phyloP scores from a whole-genome alignment of 2,113 vertebrate genomes.

The Myocastor coypus region DNA sequence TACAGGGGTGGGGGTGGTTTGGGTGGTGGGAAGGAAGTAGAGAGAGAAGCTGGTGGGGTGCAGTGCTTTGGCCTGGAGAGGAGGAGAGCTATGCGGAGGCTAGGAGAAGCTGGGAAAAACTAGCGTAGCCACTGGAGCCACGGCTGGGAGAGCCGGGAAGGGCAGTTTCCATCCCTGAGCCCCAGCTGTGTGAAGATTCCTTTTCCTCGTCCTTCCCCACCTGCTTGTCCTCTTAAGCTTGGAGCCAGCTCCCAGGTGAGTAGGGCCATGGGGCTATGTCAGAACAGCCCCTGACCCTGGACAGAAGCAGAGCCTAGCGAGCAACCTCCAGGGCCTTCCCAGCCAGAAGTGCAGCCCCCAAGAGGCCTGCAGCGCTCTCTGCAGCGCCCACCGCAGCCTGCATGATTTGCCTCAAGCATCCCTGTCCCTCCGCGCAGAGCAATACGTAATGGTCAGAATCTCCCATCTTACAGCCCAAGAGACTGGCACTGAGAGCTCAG shows the following conservation, averaged over 20 bases:
- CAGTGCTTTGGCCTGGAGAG: slow-evolving; percentile 78
- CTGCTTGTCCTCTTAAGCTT: not conserved
- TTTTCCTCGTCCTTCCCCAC: not conserved
- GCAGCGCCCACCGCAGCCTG: not conserved
- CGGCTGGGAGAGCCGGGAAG: slow-evolving; percentile 66
- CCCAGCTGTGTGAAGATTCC: not conserved
- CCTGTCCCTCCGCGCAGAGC: not conserved
- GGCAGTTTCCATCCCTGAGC: not conserved
- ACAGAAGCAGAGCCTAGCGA: not conserved
- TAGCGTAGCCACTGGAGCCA: slow-evolving; percentile 67
- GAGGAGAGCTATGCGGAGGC: not conserved
- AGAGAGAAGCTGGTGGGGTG: slow-evolving; percentile 47
- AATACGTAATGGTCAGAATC: not conserved
- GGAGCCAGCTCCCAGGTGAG: not conserved
- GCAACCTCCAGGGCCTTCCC: not conserved
- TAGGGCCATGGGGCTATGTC: slow-evolving; percentile 3
- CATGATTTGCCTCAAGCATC: slow-evolving; percentile 33
- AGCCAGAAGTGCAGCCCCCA: not conserved
- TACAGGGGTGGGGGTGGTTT: slow-evolving; percentile 41
- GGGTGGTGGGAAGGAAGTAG: slow-evolving; percentile 77
- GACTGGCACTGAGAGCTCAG: rapidly evolving
- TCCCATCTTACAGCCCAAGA: not conserved
- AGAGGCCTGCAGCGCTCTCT: not conserved
- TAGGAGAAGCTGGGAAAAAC: slow-evolving; percentile 55
- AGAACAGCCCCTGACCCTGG: not conserved